Conservation (phyloP, 2,113 vertebrate genomes). For the Clarias batrachus region DNA sequence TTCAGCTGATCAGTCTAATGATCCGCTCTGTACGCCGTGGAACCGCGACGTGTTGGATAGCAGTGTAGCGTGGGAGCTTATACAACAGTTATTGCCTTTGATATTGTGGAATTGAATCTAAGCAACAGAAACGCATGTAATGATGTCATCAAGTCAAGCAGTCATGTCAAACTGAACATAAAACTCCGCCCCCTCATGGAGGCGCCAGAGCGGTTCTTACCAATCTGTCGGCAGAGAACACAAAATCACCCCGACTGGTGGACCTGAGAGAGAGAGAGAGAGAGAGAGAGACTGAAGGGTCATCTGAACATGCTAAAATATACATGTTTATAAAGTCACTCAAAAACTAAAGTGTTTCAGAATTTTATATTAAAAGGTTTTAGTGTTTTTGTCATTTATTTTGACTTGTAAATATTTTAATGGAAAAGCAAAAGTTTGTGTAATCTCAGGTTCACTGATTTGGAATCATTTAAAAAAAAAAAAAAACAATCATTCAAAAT, state of each 20-base stretch:
- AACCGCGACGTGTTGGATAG: no score
- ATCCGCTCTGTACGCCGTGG: not conserved
- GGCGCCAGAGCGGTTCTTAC: slow-evolving; percentile 60
- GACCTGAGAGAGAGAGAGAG: slow-evolving; percentile 39
- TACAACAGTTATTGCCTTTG: not conserved
- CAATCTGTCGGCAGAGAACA: slow-evolving; percentile 87
- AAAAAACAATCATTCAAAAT: no score
- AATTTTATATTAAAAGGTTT: no score
- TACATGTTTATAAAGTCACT: no score
- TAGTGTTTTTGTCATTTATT: no score
- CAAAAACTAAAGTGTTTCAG: no score
- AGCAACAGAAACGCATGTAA: not conserved
- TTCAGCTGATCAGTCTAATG: not conserved
- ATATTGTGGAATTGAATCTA: not conserved
- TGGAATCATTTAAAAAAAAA: no score
- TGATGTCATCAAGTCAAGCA: no score
- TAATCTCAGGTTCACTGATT: no score
- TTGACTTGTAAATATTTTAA: no score
- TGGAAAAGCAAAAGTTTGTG: no score
- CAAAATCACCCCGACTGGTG: slow-evolving; percentile 81
- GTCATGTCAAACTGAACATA: not conserved
- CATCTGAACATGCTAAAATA: no score
- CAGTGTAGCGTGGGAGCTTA: not conserved
- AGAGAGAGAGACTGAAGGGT: not conserved
- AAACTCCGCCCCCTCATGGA: not conserved